Percentiles rank a stretch among this genome's conserved stretches.
Conservation (phyloP, 2,888 invertebrate genomes). For the Campaea margaritaria region DNA sequence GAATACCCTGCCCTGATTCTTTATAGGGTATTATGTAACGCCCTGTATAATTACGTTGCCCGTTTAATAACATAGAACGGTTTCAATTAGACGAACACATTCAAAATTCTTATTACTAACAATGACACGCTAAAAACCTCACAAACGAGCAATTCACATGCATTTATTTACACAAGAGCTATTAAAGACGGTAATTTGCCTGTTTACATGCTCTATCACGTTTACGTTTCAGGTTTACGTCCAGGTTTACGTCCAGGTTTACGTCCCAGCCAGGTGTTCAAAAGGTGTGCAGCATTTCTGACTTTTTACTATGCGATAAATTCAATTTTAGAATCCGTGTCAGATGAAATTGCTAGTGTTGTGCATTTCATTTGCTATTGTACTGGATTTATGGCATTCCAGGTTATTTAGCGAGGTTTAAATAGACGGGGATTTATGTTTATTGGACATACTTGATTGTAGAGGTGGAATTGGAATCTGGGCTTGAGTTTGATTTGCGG, state of each 20-base stretch:
- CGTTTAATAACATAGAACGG: too few relatives aligned
- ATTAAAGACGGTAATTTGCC: constrained; percentile 38
- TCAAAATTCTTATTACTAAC: constrained; percentile 19
- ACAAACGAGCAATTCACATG: constrained; percentile 29
- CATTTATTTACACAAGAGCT: constrained; percentile 40
- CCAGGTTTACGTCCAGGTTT: constrained; percentile 25
- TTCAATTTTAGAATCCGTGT: constrained; percentile 50
- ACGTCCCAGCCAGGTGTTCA: constrained; percentile 45
- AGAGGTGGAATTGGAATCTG: not conserved
- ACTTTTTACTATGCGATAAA: constrained; percentile 45
- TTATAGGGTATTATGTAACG: too few relatives aligned
- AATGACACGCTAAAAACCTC: constrained; percentile 25
- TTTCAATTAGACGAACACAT: constrained; percentile 1
- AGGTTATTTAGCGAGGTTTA: constrained; percentile 7
- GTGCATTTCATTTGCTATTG: constrained; percentile 29
- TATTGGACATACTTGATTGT: constrained; percentile 1
- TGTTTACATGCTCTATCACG: constrained; percentile 37
- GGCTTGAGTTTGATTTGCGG: too few relatives aligned
- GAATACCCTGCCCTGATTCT: too few relatives aligned
- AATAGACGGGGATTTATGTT: constrained; percentile 8
- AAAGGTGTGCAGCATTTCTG: constrained; percentile 34
- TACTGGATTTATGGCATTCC: constrained; percentile 21
- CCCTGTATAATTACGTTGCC: too few relatives aligned
- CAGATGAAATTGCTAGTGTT: constrained; percentile 36
- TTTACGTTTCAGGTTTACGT: constrained; percentile 28